These are phyloP conservation scores for Brachyalestes nurse DNA, from an alignment of 2,797 vertebrate species.

Conservation along the genomic window DNA sequence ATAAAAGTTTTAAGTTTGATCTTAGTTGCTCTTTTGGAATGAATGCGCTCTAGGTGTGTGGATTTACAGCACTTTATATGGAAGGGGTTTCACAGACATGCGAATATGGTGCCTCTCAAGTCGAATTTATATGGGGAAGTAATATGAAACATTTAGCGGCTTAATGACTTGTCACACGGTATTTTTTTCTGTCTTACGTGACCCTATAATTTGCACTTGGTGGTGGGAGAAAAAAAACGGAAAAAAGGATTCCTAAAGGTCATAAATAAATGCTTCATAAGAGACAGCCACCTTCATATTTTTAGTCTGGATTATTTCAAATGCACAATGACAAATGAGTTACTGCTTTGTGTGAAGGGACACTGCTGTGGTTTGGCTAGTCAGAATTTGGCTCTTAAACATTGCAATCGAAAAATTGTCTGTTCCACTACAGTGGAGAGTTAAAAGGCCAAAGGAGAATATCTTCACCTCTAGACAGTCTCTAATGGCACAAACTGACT, in stretches of 20 bases:
- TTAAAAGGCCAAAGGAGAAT: slow-evolving; percentile 45
- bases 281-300: slow-evolving; percentile 18
- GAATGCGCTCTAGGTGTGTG: neutral
- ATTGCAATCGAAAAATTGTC: slow-evolving; percentile 37
- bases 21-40: slow-evolving; percentile 17
- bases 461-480: slow-evolving; percentile 42
- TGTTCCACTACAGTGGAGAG: slow-evolving; percentile 21
- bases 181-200: slow-evolving; percentile 15
- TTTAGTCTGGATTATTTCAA: neutral
- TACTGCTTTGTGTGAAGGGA: neutral
- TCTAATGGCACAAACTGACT: slow-evolving; percentile 64
- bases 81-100: slow-evolving; percentile 7
- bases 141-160: slow-evolving; percentile 37
- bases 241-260: slow-evolving; percentile 6
- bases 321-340: neutral
- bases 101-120: slow-evolving; percentile 25
- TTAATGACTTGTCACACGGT: slow-evolving; percentile 24
- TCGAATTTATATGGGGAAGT: slow-evolving; percentile 8
- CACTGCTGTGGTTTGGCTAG: neutral
- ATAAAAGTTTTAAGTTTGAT: slow-evolving; percentile 31
- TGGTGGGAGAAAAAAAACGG: neutral
- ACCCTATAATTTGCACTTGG: slow-evolving; percentile 17
- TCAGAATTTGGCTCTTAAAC: slow-evolving; percentile 17
- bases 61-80: slow-evolving; percentile 28
- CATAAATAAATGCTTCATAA: slow-evolving; percentile 32